Base-by-base conservation (phyloP, 2,888 invertebrate genomes). In the Nomada goodeniana region DNA sequence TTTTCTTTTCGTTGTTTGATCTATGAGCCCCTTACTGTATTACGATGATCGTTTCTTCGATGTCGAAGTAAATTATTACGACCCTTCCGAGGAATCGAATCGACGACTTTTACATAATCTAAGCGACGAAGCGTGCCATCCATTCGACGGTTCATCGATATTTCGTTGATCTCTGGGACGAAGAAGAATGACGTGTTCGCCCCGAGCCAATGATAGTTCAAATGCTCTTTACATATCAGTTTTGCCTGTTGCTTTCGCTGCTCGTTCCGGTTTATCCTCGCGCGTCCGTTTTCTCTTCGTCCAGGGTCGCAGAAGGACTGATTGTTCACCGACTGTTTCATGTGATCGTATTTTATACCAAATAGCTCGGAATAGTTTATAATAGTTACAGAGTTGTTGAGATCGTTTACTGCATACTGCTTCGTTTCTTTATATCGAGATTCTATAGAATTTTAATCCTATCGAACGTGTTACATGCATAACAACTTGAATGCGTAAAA, bases 191-290 rank as follows among this genome's bases (percentile, higher is more conserved):
- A 7, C 2, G 4, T 15, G 55, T n/a, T 63, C n/a, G 52, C 57
- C 42, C 59, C 13, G 53, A 57, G 10, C n/a, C 15, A n/a, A 2
- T 23, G 15, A 1, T 20, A 15, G 64, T 72, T 73, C 15, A 52
- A 23, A 20, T 23, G 50, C 67, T 9, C 15, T 20, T 61, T 77
- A 61, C 77, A 77, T 77, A 77, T 74, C 77, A 77, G 73, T 74
- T 77, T 60, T 42, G 29, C 18, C n/a, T n/a, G 18, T 73, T 73
- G 18, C 52, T 59, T 74, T 44, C 29, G 29, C 29, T 73, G 23
- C 18, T 29, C 42, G 26, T 11, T 47, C 29, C 23, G 29, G 59
- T 36, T 13, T 52, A 15, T n/a, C 42, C 42, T 29, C 29, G 29
- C 11, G 18, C 10, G 15, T 29, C 29, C 26, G 13, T 13, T 18